These are phyloP conservation scores for Hozukius guyotensis DNA, from an alignment of 2,797 vertebrate genomes.

Conservation along the genomic window DNA sequence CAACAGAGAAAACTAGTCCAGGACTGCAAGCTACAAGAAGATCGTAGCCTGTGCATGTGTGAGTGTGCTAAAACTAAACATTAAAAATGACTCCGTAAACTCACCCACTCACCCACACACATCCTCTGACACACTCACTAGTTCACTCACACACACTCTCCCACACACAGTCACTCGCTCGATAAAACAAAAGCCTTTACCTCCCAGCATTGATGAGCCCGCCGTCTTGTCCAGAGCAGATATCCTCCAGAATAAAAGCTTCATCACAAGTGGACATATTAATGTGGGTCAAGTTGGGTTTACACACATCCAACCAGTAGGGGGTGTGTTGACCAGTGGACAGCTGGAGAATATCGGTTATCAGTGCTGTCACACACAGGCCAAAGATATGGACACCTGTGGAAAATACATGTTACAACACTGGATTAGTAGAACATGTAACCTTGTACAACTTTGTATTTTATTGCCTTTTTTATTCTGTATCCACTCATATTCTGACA, in stretches of 20 bases:
- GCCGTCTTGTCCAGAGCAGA: conserved; percentile 92
- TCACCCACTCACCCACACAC: conserved; percentile 21
- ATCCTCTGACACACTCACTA: neutral
- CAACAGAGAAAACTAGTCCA: conserved; percentile 8
- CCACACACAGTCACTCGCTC: neutral
- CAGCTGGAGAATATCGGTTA: conserved; percentile 94
- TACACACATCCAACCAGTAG: conserved; percentile 95
- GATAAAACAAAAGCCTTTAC: conserved; percentile 65
- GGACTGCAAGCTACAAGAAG: neutral
- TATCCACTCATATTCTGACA: neutral
- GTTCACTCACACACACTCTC: neutral
- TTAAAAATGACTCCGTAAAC: neutral
- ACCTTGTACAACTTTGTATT: neutral
- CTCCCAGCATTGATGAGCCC: conserved; percentile 91
- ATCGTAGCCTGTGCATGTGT: neutral
- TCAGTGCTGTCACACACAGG: conserved; percentile 92
- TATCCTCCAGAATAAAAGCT: conserved; percentile 93
- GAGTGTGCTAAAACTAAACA: conserved; percentile 10
- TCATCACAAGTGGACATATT: conserved; percentile 93
- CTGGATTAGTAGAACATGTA: neutral
- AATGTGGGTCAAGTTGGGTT: conserved; percentile 93
- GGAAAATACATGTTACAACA: neutral
- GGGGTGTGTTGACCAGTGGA: conserved; percentile 94
- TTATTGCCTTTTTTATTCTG: neutral
- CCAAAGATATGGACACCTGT: conserved; percentile 94